Conservation (phyloP, 2,113 vertebrate genomes). For the Garra rufa region DNA sequence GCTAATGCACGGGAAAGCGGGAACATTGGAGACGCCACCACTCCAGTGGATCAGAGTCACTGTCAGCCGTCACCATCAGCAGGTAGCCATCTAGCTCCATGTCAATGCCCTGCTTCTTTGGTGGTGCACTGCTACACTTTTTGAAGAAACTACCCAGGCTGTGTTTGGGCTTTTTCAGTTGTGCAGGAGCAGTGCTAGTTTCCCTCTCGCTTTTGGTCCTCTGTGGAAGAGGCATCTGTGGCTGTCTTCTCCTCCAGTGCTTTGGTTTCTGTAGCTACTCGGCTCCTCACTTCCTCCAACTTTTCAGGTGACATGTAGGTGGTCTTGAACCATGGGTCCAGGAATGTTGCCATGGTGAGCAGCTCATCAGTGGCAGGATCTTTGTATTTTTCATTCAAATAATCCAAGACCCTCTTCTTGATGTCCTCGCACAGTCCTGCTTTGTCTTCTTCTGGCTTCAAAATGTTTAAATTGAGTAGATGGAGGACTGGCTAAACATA, state of each 20-base stretch:
- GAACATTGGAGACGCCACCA: conserved; percentile 49
- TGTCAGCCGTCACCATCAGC: conserved; percentile 43
- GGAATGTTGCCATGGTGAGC: conserved; percentile 48
- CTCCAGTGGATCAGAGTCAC: conserved; percentile 46
- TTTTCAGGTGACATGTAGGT: conserved; percentile 47
- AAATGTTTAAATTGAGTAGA: conserved; percentile 41
- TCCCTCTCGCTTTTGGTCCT: conserved; percentile 25
- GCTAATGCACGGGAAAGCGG: conserved; percentile 43
- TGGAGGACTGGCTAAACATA: conserved; percentile 45
- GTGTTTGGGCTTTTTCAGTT: conserved; percentile 42
- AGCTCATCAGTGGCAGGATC: conserved; percentile 24
- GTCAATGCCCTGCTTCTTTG: conserved; percentile 41
- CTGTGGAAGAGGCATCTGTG: conserved; percentile 39
- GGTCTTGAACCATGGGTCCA: conserved; percentile 50
- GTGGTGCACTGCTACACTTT: conserved; percentile 29
- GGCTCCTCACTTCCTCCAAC: conserved; percentile 15
- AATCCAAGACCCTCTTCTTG: conserved; percentile 48
- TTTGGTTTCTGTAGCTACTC: conserved; percentile 16
- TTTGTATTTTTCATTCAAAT: conserved; percentile 46
- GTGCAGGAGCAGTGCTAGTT: conserved; percentile 35
- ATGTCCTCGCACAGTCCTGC: conserved; percentile 42
- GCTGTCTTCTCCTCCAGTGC: conserved; percentile 37
- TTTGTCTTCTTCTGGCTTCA: conserved; percentile 35
- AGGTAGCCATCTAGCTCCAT: conserved; percentile 41
- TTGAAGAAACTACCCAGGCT: conserved; percentile 44